Base-by-base conservation (phyloP, 2,888 invertebrate species). In the Melinaea menophilus region DNA sequence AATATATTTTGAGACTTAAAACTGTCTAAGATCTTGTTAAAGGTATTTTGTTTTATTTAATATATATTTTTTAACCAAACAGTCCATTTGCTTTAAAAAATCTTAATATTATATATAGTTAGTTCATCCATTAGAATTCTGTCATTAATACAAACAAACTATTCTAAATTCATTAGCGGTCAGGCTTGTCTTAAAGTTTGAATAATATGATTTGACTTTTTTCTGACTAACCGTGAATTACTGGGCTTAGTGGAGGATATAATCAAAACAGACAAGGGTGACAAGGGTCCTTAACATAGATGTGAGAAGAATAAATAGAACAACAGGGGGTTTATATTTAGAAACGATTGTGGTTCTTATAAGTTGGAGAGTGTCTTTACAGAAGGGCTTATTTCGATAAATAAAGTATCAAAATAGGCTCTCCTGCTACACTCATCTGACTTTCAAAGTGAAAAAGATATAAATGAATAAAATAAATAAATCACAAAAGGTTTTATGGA, bases 161-260 rank as follows among this genome's bases (percentile, higher is more conserved):
- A 86, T 88, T 87, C 80, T 83, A 85, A 87, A 89, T 89, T 88
- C 87, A 88, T 88, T 87, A 82, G 80, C 72, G 78, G 78, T 75
- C 76, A 75, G 79, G 82, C 72, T 86, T 86, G 87, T 82, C 85
- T 81, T 88, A 88, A 88, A 87, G 88, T 89, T 89, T 89, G 88
- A 88, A 88, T 89, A 88, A 89, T 89, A 88, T 82, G 86, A 88
- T 88, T 89, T 85, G 75, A 75, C 86, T 81, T 80, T 81, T 82
- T 79, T 70, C 67, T 77, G 78, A 81, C 22, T 0, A 22, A 22
- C 82, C 78, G 81, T 71, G 76, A 82, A 82, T 79, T 82, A 79
- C 76, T 75, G 75, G 75, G 78, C 74, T 70, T 70, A 73, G 72
- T 73, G 61, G 67, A 75, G 77, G 76, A 72, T 78, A 82, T 85